phyloP scores from a whole-genome alignment of 2,888 invertebrate species.

The Trissoscelio sp. region DNA sequence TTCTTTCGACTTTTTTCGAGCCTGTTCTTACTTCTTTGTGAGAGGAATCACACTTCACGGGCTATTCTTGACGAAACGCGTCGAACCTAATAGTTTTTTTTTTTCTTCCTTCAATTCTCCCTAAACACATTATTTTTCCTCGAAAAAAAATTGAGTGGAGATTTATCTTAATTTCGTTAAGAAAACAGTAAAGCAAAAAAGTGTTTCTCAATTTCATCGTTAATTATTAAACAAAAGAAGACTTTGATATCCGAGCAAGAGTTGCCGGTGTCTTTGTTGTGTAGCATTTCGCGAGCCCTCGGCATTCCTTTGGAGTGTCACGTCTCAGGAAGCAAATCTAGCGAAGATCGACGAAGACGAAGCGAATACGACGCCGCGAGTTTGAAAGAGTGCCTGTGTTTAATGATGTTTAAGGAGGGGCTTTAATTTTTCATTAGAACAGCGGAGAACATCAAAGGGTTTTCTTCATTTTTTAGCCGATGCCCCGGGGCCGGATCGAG shows the following conservation, averaged over 20 bases:
- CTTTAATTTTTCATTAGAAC: conserved; percentile 83
- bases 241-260: conserved; percentile 31
- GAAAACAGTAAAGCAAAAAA: conserved; percentile 13
- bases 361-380: conserved; percentile 68
- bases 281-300: conserved; percentile 22
- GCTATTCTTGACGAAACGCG: conserved; percentile 47
- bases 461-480: conserved; percentile 81
- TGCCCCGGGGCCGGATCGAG: conserved; percentile 78
- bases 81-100: conserved; percentile 40
- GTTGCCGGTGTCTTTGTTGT: conserved; percentile 41
- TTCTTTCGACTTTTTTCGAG: conserved; percentile 48
- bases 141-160: background rate
- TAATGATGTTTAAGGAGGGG: conserved; percentile 83
- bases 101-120: background rate
- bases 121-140: too few species aligned
- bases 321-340: conserved; percentile 49
- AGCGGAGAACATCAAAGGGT: conserved; percentile 81
- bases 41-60: conserved; percentile 35
- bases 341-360: conserved; percentile 44
- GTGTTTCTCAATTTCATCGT: conserved; percentile 10
- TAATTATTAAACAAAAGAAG: conserved; percentile 49
- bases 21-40: conserved; percentile 34
- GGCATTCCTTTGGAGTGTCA: conserved; percentile 50
- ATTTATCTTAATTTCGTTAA: conserved; percentile 26
- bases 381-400: conserved; percentile 80